Base-by-base conservation (phyloP, 1,140 invertebrate species). In the Drosophila kepulauana region DNA sequence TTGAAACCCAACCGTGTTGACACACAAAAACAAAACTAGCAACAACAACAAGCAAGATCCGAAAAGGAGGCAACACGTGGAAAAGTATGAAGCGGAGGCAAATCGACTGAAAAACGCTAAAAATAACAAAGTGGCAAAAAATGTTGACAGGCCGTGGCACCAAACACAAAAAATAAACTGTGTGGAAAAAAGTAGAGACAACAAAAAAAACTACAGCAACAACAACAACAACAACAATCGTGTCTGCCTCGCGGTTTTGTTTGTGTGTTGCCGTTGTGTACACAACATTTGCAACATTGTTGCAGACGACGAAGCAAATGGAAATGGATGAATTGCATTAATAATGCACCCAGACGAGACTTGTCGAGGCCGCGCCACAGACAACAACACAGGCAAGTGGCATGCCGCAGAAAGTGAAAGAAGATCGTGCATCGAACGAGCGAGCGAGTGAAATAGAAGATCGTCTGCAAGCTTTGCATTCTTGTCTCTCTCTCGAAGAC, bases 281-380 rank as follows among this genome's bases (percentile, higher is more conserved):
- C 72, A 75, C 66, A 75, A 75, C 58, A 63, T 86, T 86, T 65
- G 81, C 81, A 85, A 85, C 81, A 85, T 70, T 85, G 81, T 85
- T 85, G 81, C 81, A 85, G 66, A 61, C 65, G 66, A 61, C 65
- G 49, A 43, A 13, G 84, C 74, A 85, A 85, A 85, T 85, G 82
- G 81, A 81, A 80, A 78, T 86, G 81, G 76, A 85, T 85, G 81
- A 85, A 81, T 85, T 84, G 81, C 81, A 84, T 81, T 85, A 73
- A 69, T 67, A 58, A 66, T 62, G 75, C 62, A 49, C 35, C 73
- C 76, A 75, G 66, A 59, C 64, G 49, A 69, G 66, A 72, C 58
- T 61, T 61, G 72, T 75, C 72, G 72, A 75, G 72, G 72, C 66
- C 72, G 58, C 33, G 56, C 16, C 61, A 38, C 74, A 72, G 74